Percentiles rank a stretch among this genome's conserved stretches.
These are phyloP conservation scores for Drosophila sp. DNA, from an alignment of 1,140 invertebrate species.

Conservation along the genomic window DNA sequence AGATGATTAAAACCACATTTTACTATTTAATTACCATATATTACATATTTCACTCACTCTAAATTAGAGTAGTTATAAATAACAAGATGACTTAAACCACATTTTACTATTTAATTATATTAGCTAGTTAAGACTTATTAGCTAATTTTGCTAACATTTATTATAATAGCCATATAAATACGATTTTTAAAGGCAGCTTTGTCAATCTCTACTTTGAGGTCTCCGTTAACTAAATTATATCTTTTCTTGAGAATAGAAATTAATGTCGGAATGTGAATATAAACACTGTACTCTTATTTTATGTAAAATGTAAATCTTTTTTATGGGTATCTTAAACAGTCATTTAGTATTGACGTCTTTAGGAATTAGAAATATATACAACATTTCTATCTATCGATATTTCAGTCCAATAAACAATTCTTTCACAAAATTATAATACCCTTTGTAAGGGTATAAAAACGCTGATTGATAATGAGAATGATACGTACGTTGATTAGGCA, in stretches of 20 bases:
- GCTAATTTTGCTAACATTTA: background rate
- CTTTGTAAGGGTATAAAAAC: background rate
- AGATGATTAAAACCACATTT: background rate
- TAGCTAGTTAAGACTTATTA: background rate
- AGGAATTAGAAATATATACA: too few relatives aligned
- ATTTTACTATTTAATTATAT: slow-evolving; percentile 1
- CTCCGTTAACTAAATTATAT: too few relatives aligned
- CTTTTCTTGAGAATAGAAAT: too few relatives aligned
- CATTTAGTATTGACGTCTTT: too few relatives aligned
- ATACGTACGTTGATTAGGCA: slow-evolving; percentile 14
- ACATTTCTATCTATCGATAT: too few relatives aligned
- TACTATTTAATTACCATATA: background rate
- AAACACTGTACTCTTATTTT: too few relatives aligned
- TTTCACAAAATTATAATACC: background rate
- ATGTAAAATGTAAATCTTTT: too few relatives aligned
- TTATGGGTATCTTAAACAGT: too few relatives aligned
- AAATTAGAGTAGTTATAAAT: background rate
- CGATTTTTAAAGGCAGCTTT: too few relatives aligned
- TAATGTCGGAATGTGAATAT: too few relatives aligned
- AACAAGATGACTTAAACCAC: background rate
- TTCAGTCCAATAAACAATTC: too few relatives aligned
- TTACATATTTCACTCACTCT: background rate
- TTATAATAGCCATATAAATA: too few relatives aligned
- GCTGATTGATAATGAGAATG: slow-evolving; percentile 4
- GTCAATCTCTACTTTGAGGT: background rate